phyloP scores from a whole-genome alignment of 53 echinoderm and acorn worm genomes.

The Hippasteria phrygiana region DNA sequence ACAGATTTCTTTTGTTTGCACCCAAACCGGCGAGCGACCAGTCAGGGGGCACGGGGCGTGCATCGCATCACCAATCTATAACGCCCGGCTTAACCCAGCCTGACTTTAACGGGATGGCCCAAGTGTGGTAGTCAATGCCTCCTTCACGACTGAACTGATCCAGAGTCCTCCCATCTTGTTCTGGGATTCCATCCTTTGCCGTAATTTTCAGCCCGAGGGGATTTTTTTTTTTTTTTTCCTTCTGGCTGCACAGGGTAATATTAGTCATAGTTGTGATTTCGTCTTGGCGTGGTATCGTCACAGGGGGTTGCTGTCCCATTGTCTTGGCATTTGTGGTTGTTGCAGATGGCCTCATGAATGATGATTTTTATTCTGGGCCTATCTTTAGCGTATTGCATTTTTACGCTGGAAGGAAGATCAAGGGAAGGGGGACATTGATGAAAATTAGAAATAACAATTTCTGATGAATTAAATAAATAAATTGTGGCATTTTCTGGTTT shows the following conservation, averaged over 20 bases:
- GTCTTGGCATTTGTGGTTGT: background rate
- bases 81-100: constrained; percentile 33
- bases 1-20: constrained; percentile 60
- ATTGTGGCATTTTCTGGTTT: background rate
- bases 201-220: constrained; percentile 34
- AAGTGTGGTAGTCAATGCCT: background rate
- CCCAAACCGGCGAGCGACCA: constrained; percentile 6
- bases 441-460: no score
- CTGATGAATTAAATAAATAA: no score
- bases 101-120: background rate
- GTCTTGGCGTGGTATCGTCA: constrained; percentile 28
- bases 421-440: no score
- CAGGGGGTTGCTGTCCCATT: background rate
- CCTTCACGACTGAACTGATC: constrained; percentile 57
- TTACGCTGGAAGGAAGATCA: background rate
- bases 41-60: constrained; percentile 12
- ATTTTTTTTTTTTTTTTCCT: background rate
- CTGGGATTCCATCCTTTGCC: constrained; percentile 14
- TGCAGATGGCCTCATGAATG: background rate
- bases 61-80: constrained; percentile 33
- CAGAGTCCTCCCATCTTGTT: constrained; percentile 12
- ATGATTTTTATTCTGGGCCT: background rate
- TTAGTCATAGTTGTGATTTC: constrained; percentile 63
- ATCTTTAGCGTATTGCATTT: background rate
- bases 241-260: background rate